Percentiles rank a stretch among this genome's conserved stretches.
Evolutionary conservation across 2,113 vertebrate genomes (phyloP).

Genomic region (Syngnathoides biaculeatus): DNA sequence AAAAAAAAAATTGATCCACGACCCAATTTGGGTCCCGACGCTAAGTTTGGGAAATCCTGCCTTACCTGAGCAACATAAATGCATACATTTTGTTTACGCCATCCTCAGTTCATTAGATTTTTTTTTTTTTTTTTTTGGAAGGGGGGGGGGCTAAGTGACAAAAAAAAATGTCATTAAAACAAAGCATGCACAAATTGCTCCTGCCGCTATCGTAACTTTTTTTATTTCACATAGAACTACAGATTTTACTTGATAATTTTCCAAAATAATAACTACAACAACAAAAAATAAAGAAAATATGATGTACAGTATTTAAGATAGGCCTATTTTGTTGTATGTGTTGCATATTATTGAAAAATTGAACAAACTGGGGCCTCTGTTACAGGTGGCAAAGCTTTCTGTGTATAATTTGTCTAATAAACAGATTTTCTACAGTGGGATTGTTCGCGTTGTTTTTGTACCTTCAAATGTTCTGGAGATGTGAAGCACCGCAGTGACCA

Average conservation of each 20-base stretch:
- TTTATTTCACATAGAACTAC: conserved; percentile 85
- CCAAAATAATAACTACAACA: conserved; percentile 27
- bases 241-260: conserved; percentile 92
- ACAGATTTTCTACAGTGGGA: conserved; percentile 98
- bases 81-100: conserved; percentile 61
- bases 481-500: not conserved
- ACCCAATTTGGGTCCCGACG: not conserved
- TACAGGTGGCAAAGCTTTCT: conserved; percentile 99
- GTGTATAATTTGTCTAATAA: conserved; percentile 99
- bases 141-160: conserved; percentile 60
- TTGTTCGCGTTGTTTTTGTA: conserved; percentile 65
- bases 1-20: not conserved
- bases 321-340: conserved; percentile 99
- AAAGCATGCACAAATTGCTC: conserved; percentile 94
- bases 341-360: conserved; percentile 97
- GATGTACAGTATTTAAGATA: conserved; percentile 99
- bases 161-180: conserved; percentile 82
- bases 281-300: conserved; percentile 67
- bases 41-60: not conserved
- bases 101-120: conserved; percentile 49
- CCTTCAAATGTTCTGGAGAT: too few relatives aligned
- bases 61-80: conserved; percentile 37
- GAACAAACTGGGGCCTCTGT: conserved; percentile 98
- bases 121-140: not conserved
- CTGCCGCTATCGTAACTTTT: conserved; percentile 77